These are phyloP conservation scores for Morone chrysops DNA, from an alignment of 2,113 vertebrate species.

Conservation along the genomic window DNA sequence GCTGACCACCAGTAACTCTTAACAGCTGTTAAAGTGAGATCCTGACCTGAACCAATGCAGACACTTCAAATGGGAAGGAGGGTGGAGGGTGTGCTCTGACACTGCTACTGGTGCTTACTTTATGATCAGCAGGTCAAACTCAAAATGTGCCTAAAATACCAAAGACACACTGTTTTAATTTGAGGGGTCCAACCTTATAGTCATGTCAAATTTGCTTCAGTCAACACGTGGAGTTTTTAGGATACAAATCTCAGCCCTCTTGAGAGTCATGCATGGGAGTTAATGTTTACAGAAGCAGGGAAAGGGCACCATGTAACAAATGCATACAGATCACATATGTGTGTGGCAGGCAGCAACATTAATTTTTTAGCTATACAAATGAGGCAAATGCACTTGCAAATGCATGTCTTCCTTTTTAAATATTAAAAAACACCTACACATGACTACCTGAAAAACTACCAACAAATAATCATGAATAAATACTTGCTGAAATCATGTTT, in stretches of 20 bases:
- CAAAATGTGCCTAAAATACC: slow-evolving; percentile 57
- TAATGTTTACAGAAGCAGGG: slow-evolving; percentile 22
- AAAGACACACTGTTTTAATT: slow-evolving; percentile 62
- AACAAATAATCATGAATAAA: slow-evolving; percentile 1
- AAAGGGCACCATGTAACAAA: slow-evolving; percentile 7
- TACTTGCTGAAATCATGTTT: background rate
- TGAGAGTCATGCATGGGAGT: background rate
- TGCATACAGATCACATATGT: slow-evolving; percentile 12
- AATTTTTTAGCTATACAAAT: background rate
- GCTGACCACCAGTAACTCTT: slow-evolving; percentile 70
- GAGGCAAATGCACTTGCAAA: background rate
- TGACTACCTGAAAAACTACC: background rate
- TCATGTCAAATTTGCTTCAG: slow-evolving; percentile 56
- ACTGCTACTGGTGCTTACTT: slow-evolving; percentile 70
- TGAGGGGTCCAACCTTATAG: slow-evolving; percentile 39
- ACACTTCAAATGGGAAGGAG: slow-evolving; percentile 46
- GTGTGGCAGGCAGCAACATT: background rate
- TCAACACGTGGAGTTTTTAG: slow-evolving; percentile 45
- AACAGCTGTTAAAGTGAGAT: slow-evolving; percentile 68
- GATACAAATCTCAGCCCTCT: slow-evolving; percentile 27
- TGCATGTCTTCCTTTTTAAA: background rate
- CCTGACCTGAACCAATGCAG: slow-evolving; percentile 62
- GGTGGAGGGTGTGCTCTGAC: slow-evolving; percentile 6
- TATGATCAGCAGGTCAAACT: slow-evolving; percentile 70
- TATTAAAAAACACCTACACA: background rate